phyloP scores from a whole-genome alignment of 2,888 invertebrate species.

The Rhingia rostrata region DNA sequence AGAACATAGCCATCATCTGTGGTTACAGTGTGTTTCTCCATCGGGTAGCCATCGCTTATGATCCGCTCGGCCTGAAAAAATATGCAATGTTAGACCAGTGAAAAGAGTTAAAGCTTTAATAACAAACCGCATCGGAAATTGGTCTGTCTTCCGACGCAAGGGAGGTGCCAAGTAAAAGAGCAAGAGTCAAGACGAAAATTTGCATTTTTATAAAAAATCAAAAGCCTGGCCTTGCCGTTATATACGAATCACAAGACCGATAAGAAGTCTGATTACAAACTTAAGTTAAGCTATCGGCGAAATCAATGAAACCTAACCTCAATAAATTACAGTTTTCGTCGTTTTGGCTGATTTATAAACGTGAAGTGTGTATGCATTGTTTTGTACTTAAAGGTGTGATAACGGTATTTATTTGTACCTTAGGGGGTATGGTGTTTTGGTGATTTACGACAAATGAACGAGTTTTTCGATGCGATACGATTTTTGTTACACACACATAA shows the following conservation, averaged over 20 bases:
- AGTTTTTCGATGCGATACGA: too few relatives aligned
- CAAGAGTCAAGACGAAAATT: conserved; percentile 23
- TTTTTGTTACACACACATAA: too few relatives aligned
- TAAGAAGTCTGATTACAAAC: not conserved
- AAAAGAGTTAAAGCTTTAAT: not conserved
- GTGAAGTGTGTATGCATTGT: too few relatives aligned
- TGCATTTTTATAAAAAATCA: conserved; percentile 9
- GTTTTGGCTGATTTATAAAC: too few relatives aligned
- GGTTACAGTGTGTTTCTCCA: conserved; percentile 85
- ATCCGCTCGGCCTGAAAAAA: conserved; percentile 76
- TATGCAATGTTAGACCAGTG: not conserved
- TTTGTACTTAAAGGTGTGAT: too few relatives aligned
- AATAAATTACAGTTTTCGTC: too few relatives aligned
- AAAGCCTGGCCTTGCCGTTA: not conserved
- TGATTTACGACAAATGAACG: too few relatives aligned
- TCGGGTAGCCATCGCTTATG: conserved; percentile 76
- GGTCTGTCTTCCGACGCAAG: conserved; percentile 67
- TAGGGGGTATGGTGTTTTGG: too few relatives aligned
- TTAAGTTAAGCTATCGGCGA: not conserved
- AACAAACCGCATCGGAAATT: conserved; percentile 79
- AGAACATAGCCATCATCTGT: conserved; percentile 80
- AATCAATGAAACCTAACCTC: too few relatives aligned
- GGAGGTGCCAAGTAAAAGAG: conserved; percentile 5
- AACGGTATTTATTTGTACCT: too few relatives aligned
- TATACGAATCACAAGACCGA: not conserved